Percentiles rank a stretch among this genome's conserved stretches.
These are phyloP conservation scores for Parauchenoglanis punctatus DNA, from an alignment of 2,797 vertebrate genomes.

Conservation along the genomic window DNA sequence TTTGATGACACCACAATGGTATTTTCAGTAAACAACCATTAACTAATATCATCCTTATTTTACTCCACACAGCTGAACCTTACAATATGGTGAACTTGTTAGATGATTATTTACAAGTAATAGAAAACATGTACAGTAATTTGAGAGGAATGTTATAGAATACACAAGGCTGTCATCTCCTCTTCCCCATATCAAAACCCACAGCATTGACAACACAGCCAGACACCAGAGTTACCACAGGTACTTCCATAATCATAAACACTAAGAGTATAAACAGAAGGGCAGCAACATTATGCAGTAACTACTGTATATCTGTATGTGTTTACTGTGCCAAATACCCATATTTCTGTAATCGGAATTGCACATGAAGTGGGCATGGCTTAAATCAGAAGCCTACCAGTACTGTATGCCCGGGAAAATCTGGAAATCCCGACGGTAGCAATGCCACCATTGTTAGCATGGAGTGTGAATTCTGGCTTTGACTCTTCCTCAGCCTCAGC, in stretches of 20 bases:
- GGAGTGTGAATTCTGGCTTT: background rate
- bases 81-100: background rate
- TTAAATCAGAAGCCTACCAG: background rate
- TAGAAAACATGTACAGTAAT: background rate
- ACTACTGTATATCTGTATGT: background rate
- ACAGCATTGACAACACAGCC: background rate
- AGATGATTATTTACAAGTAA: background rate
- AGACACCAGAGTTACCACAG: background rate
- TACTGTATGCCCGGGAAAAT: background rate
- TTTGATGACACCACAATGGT: background rate
- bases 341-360: background rate
- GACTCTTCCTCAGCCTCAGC: background rate
- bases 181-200: background rate
- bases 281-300: too few species aligned
- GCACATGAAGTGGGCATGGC: background rate
- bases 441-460: background rate
- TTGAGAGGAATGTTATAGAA: background rate
- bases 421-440: background rate
- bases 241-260: background rate
- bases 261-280: background rate
- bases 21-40: background rate
- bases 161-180: background rate
- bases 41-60: conserved; percentile 8
- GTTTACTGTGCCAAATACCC: background rate
- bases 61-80: background rate